Base-by-base conservation (phyloP, 2,797 vertebrate genomes). In the Anas bernieri region DNA sequence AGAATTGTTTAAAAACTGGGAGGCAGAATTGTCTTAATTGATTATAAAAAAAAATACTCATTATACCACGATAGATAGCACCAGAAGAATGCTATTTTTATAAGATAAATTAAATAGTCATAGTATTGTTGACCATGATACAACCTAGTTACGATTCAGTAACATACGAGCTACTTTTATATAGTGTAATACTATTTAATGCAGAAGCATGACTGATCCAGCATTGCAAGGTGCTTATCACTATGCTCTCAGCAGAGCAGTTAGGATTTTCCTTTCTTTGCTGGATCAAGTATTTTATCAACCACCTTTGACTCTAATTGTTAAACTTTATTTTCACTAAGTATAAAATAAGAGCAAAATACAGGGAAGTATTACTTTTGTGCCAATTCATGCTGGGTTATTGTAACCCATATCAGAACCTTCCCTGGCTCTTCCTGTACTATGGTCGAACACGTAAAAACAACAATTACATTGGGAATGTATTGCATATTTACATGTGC, bases 341-440 rank as follows among this genome's bases (percentile, higher is more conserved):
- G 90, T 87, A 95, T 91, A 96, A 97, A 97, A 88, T 91, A 83
- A 58, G 70, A 96, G 90, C 88, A 97, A 98, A 98, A 98, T 98
- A 92, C 96, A 98, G 95, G 98, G 98, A 98, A 98, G 92, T 97
- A 68, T 61, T 84, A 68, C 56, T 88, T 22, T 58, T 77, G 80
- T 89, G 94, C 97, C 97, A 97, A 96, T 91, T 96, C 79, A 92
- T 63, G 41, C 84, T 64, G 77, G 67, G 86, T 74, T 76, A 98
- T 98, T 98, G 98, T 98, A 94, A 94, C 64, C 94, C 93, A 7
- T 98, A 98, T 98, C 98, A 97, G 97, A 97, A 94, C 93, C 63
- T 93, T 92, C 84, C 96, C 86, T 89, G 92, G 83, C 92, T 96
- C 95, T 98, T 98, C 98, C 98, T 98, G 97, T 96, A 68, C 86